These are phyloP conservation scores for Ephydatia muelleri DNA, from an alignment of 37 sponge, comb jelly and placozoan genomes.

Conservation along the genomic window DNA sequence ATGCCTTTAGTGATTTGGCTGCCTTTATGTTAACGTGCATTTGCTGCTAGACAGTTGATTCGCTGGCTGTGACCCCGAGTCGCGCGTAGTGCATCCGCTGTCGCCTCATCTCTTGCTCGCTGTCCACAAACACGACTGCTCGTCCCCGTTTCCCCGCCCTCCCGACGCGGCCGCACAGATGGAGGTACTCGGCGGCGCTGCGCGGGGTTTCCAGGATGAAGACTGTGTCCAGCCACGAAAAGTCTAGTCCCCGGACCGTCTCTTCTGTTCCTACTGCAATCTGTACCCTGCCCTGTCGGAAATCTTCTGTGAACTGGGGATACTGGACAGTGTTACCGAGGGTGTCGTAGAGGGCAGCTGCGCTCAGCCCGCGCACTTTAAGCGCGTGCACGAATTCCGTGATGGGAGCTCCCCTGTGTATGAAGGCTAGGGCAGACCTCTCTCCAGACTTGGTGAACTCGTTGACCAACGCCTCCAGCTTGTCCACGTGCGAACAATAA, in stretches of 20 bases:
- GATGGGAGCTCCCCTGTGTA: conserved; percentile 48
- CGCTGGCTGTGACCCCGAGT: conserved; percentile 10
- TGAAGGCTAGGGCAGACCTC: conserved; percentile 58
- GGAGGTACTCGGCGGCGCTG: conserved; percentile 58
- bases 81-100: conserved; percentile 17
- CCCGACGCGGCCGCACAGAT: conserved; percentile 71
- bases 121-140: conserved; percentile 44
- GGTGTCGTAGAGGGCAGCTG: conserved; percentile 48
- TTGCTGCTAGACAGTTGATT: neutral
- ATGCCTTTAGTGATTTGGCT: too few species aligned
- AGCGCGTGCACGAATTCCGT: conserved; percentile 46
- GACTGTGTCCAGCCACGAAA: conserved; percentile 50
- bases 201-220: conserved; percentile 53
- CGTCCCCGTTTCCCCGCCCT: conserved; percentile 44
- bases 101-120: conserved; percentile 15
- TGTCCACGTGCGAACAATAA: neutral
- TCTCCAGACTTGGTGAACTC: conserved; percentile 14
- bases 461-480: conserved; percentile 17
- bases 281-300: conserved; percentile 49
- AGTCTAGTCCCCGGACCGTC: conserved; percentile 79
- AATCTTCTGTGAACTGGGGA: conserved; percentile 37
- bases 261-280: conserved; percentile 66
- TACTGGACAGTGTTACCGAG: conserved; percentile 4
- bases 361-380: conserved; percentile 22
- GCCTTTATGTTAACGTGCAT: neutral